Percentiles rank a stretch among this genome's conserved stretches.
phyloP scores from a whole-genome alignment of 1,140 invertebrate species.

The Portunus trituberculatus region DNA sequence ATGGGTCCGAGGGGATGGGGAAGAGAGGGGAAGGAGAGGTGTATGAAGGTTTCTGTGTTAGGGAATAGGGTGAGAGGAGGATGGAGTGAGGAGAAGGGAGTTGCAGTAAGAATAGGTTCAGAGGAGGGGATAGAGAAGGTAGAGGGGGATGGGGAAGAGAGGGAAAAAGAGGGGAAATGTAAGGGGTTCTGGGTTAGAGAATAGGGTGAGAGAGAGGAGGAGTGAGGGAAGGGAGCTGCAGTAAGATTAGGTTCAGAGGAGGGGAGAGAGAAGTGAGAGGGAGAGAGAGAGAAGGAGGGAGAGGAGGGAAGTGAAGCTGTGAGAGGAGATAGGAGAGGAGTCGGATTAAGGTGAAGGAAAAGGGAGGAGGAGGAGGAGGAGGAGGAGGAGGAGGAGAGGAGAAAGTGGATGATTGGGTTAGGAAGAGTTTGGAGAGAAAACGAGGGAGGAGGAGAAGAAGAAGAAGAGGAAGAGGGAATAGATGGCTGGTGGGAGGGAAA shows the following conservation, averaged over 20 bases:
- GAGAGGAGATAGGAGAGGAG: background rate
- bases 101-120: too few species aligned
- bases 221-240: too few species aligned
- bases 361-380: background rate
- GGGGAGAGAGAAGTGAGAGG: background rate
- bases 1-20: too few species aligned
- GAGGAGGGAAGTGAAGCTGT: background rate
- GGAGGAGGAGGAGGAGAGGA: background rate
- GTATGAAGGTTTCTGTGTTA: too few species aligned
- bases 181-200: too few species aligned
- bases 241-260: too few species aligned
- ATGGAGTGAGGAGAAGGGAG: too few species aligned
- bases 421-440: background rate
- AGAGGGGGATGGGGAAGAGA: background rate
- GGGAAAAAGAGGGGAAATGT: background rate
- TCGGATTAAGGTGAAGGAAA: background rate
- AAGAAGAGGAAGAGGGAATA: too few species aligned
- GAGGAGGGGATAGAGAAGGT: background rate
- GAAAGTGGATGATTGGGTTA: constrained; percentile 3
- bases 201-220: too few species aligned
- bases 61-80: too few species aligned
- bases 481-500: too few species aligned
- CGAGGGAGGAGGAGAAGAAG: background rate
- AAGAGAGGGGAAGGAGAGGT: too few species aligned
- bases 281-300: background rate